Conservation (phyloP, 2,797 vertebrate genomes). For the Ctenopoma multispine region DNA sequence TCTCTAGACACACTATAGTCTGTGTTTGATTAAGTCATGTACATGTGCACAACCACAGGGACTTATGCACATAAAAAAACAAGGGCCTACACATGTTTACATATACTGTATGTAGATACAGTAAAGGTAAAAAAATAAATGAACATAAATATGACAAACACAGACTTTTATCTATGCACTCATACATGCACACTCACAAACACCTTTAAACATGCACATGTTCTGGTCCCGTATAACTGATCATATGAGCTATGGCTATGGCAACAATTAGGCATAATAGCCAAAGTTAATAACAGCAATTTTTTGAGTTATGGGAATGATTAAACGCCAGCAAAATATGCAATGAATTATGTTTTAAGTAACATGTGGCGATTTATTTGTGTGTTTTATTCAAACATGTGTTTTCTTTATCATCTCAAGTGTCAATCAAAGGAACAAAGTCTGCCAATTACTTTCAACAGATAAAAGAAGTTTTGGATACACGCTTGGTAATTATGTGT, state of each 20-base stretch:
- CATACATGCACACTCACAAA: slow-evolving; percentile 26
- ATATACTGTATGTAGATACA: neutral
- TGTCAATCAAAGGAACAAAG: slow-evolving; percentile 45
- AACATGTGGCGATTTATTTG: slow-evolving; percentile 61
- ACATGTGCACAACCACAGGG: neutral
- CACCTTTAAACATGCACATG: slow-evolving; percentile 37
- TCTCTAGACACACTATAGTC: slow-evolving; percentile 68
- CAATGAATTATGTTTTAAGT: slow-evolving; percentile 59
- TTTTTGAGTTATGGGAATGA: slow-evolving; percentile 67
- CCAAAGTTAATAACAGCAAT: slow-evolving; percentile 71
- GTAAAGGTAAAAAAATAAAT: neutral
- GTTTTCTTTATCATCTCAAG: slow-evolving; percentile 59
- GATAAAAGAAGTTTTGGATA: slow-evolving; percentile 39
- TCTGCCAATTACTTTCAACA: slow-evolving; percentile 20
- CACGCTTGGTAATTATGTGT: slow-evolving; percentile 33
- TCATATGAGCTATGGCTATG: slow-evolving; percentile 68
- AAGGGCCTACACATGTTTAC: neutral
- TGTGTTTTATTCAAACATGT: slow-evolving; percentile 59
- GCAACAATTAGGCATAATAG: slow-evolving; percentile 75
- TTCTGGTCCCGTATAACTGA: slow-evolving; percentile 45
- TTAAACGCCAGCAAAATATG: slow-evolving; percentile 70
- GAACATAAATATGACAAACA: slow-evolving; percentile 16
- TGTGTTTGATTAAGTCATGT: slow-evolving; percentile 61
- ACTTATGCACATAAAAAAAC: neutral
- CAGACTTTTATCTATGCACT: slow-evolving; percentile 17